Conservation (phyloP, 2,888 invertebrate genomes). For the Spatulosminthurus flaviceps region DNA sequence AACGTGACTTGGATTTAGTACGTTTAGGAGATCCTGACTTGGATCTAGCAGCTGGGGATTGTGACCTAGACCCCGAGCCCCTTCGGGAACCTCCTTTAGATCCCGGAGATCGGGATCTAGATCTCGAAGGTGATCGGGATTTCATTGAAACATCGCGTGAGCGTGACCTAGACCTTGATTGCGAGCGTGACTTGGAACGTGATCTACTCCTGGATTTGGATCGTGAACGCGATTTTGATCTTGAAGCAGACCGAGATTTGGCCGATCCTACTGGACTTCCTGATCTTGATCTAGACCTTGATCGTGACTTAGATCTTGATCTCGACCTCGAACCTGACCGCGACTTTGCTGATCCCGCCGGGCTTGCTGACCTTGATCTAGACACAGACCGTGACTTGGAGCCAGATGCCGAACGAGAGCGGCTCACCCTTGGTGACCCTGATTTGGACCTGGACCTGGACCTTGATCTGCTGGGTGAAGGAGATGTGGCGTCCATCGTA, state of each 20-base stretch:
- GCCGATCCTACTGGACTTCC: not conserved
- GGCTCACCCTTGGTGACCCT: not conserved
- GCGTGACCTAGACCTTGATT: conserved; percentile 62
- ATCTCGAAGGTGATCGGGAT: conserved; percentile 21
- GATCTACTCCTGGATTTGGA: conserved; percentile 4
- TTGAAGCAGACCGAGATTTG: not conserved
- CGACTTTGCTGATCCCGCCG: conserved; percentile 15
- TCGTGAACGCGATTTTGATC: conserved; percentile 27
- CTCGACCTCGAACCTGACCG: conserved; percentile 6
- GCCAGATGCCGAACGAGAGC: conserved; percentile 27
- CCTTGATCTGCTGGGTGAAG: not conserved
- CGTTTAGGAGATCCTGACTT: conserved; percentile 61
- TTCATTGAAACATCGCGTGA: conserved; percentile 63
- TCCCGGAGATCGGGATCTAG: not conserved
- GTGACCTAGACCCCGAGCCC: not conserved
- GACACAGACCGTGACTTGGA: conserved; percentile 9
- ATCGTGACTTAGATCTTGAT: not conserved
- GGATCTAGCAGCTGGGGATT: conserved; percentile 53
- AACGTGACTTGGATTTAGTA: conserved; percentile 49
- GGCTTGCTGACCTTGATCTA: not conserved
- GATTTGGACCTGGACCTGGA: conserved; percentile 18
- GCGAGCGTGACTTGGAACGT: not conserved
- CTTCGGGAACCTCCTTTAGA: not conserved
- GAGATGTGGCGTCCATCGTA: not conserved
- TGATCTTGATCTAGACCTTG: conserved; percentile 2